These are phyloP conservation scores for Xylota segnis DNA, from an alignment of 2,888 invertebrate species.

Conservation along the genomic window DNA sequence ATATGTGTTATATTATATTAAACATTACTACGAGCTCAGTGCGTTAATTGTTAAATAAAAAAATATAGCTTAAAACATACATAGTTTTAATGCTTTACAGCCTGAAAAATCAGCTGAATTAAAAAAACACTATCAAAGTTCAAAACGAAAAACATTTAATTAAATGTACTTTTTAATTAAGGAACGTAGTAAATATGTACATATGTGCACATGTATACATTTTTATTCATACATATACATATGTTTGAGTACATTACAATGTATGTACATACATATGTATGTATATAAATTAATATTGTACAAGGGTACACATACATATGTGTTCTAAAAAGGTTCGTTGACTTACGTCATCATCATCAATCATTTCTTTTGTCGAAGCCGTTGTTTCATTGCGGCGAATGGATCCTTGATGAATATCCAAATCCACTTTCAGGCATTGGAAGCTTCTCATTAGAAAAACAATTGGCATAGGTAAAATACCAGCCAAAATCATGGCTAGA, in stretches of 20 bases:
- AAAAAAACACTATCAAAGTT: neutral
- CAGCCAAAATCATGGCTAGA: conserved; percentile 90
- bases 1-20: conserved; percentile 17
- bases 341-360: conserved; percentile 96
- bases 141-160: neutral
- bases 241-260: conserved; percentile 56
- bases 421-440: conserved; percentile 94
- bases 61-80: neutral
- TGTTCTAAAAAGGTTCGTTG: neutral
- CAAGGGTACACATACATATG: neutral
- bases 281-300: conserved; percentile 41
- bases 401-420: conserved; percentile 96
- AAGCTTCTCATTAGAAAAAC: conserved; percentile 94
- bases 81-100: neutral
- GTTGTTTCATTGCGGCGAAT: conserved; percentile 96
- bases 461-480: conserved; percentile 93
- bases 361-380: conserved; percentile 97
- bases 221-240: conserved; percentile 15
- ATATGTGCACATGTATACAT: too few relatives aligned
- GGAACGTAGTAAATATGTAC: too few relatives aligned
- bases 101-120: neutral
- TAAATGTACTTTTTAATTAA: neutral
- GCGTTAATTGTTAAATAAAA: conserved; percentile 68
- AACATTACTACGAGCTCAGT: conserved; percentile 22
- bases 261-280: conserved; percentile 36